Evolutionary conservation across 1,140 invertebrate species (phyloP).

Genomic region (Ladona fulva): DNA sequence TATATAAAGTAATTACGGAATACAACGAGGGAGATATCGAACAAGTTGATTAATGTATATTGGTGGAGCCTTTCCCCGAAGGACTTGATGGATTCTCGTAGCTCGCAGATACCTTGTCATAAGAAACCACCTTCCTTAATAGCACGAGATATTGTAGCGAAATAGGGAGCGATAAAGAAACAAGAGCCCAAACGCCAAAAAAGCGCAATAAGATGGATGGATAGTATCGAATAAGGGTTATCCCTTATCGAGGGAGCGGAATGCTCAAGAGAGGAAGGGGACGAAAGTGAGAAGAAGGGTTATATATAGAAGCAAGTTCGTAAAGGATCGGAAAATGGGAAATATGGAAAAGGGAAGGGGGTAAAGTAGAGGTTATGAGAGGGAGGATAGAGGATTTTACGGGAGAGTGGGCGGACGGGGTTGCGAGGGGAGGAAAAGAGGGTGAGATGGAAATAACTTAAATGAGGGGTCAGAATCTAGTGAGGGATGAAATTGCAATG

Average conservation of each 20-base stretch:
- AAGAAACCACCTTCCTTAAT: too few relatives aligned
- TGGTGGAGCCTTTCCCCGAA: too few relatives aligned
- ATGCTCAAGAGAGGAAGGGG: neutral
- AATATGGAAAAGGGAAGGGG: neutral
- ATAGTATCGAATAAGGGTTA: neutral
- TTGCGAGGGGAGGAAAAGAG: neutral
- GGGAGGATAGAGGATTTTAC: neutral
- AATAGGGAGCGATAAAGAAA: too few relatives aligned
- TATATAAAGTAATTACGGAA: too few relatives aligned
- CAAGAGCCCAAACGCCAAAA: too few relatives aligned
- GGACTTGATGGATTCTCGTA: too few relatives aligned
- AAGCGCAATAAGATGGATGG: neutral
- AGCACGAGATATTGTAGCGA: too few relatives aligned
- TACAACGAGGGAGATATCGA: too few relatives aligned
- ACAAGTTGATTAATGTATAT: too few relatives aligned
- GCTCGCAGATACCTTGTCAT: too few relatives aligned
- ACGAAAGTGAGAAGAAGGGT: neutral
- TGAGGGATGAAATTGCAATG: slow-evolving; percentile 4
- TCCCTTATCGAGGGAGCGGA: neutral
- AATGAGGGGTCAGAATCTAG: slow-evolving; percentile 1
- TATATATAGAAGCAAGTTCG: neutral
- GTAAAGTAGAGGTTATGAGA: neutral
- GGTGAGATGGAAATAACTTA: neutral
- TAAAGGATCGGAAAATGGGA: neutral
- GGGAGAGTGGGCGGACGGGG: neutral